Evolutionary conservation across 2,797 vertebrate genomes (phyloP).

Genomic region (Eleutherodactylus coqui): DNA sequence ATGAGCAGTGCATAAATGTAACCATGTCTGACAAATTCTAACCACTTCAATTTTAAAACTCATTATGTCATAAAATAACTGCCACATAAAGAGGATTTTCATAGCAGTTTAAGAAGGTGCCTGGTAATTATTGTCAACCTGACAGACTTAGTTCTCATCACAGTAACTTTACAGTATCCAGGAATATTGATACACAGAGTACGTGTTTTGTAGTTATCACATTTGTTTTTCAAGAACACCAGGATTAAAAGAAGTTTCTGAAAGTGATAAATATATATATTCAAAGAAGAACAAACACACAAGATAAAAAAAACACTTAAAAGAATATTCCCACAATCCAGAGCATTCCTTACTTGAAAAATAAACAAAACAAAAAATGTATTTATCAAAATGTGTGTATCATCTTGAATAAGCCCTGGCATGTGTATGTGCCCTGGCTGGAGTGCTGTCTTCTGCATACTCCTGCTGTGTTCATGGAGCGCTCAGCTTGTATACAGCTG

Average conservation of each 20-base stretch:
- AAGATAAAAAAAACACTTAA: background rate
- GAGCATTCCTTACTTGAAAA: too few relatives aligned
- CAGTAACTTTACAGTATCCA: constrained; percentile 8
- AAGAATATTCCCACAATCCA: too few relatives aligned
- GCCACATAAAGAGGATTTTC: constrained; percentile 53
- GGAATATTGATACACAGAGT: constrained; percentile 1
- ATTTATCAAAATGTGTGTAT: too few relatives aligned
- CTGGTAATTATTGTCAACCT: constrained; percentile 53
- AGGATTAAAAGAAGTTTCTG: background rate
- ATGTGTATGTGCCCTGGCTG: too few relatives aligned
- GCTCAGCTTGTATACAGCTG: too few relatives aligned
- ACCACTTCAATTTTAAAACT: constrained; percentile 57
- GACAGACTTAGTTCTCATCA: constrained; percentile 41
- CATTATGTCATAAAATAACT: constrained; percentile 56
- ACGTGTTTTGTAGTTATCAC: background rate
- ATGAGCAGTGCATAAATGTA: constrained; percentile 55
- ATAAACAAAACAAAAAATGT: too few relatives aligned
- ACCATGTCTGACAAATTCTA: constrained; percentile 56
- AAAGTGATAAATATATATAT: background rate
- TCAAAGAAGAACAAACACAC: background rate
- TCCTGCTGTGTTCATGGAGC: too few relatives aligned
- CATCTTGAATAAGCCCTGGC: too few relatives aligned
- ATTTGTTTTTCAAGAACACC: background rate
- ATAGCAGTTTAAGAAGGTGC: constrained; percentile 44
- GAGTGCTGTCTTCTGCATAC: too few relatives aligned